These are phyloP conservation scores for Allacma fusca DNA, from an alignment of 2,888 invertebrate genomes.

Conservation along the genomic window DNA sequence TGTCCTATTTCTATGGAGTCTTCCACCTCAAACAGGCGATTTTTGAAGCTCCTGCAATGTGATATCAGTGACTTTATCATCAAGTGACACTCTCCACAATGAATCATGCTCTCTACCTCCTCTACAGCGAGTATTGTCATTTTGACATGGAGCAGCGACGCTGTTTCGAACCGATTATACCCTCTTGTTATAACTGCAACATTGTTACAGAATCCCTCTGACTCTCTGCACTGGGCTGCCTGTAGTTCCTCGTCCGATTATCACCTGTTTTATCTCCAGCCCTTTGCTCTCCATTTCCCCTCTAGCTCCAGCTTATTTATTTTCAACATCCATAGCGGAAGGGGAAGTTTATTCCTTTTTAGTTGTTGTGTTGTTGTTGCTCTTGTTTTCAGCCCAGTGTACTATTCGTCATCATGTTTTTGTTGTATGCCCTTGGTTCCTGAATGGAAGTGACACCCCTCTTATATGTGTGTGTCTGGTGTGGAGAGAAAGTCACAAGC, in stretches of 20 bases:
- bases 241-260: background rate
- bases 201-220: slow-evolving; percentile 16
- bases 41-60: slow-evolving; percentile 32
- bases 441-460: no score
- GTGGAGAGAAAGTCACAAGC: no score
- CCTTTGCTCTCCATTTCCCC: no score
- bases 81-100: slow-evolving; percentile 48
- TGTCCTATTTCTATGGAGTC: slow-evolving; percentile 17
- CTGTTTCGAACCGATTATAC: slow-evolving; percentile 1
- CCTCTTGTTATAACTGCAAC: slow-evolving; percentile 23
- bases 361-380: no score
- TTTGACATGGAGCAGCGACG: slow-evolving; percentile 20
- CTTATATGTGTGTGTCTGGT: no score
- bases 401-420: no score
- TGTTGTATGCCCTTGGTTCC: no score
- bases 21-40: slow-evolving; percentile 9
- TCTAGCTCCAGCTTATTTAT: background rate
- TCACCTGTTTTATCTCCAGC: slow-evolving; percentile 32
- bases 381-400: no score
- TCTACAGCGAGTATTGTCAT: slow-evolving; percentile 3
- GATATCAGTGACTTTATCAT: slow-evolving; percentile 46
- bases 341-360: no score
- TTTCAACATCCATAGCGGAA: background rate
- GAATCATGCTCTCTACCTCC: slow-evolving; percentile 37
- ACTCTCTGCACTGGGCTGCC: no score